Evolutionary conservation across 2,797 vertebrate species (phyloP), one percentile per base, ranked within the genome.

Genomic region (Odontamblyopus rebecca): DNA sequence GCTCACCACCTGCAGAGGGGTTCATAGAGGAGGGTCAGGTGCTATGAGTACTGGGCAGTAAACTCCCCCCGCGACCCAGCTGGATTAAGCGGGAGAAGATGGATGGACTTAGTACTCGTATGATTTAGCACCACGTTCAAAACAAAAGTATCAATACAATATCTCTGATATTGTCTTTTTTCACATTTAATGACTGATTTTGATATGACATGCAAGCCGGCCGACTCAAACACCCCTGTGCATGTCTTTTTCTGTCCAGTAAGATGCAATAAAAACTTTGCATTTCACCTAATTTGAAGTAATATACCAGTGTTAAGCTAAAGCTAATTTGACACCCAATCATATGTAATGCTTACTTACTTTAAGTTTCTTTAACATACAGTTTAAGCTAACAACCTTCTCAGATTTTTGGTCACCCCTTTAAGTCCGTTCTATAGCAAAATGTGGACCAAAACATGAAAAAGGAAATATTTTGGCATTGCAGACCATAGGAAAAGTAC

Each of bases 301-400:
- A 44, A 82, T 77, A 75, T 51, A 61, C 80, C 88, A 89, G 85
- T 85, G 85, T 89, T 86, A 88, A 89, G 85, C 87, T 90, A 79
- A 70, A 78, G 67, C 72, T 73, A 70, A 81, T 80, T 81, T 72
- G 56, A 68, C 66, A 74, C 56, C 56, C 63, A 66, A 15, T 78
- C 41, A 71, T 76, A 68, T 48, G 78, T 75, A 41, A n/a, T 68
- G 68, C 61, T 11, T 61, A 38, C 35, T 67, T 51, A 27, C 15
- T 44, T 23, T 41, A 50, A 26, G 70, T 77, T 35, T 76, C 77
- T 29, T 74, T 70, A 60, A 73, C 54, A 68, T 67, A 62, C 48
- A 79, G 29, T 54, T 72, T 74, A 74, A 71, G 75, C 61, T 81
- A 57, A 54, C 74, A 23, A 80, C 71, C 68, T 53, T 53, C 18